phyloP scores from a whole-genome alignment of 2,797 vertebrate species.

The Otus scops region DNA sequence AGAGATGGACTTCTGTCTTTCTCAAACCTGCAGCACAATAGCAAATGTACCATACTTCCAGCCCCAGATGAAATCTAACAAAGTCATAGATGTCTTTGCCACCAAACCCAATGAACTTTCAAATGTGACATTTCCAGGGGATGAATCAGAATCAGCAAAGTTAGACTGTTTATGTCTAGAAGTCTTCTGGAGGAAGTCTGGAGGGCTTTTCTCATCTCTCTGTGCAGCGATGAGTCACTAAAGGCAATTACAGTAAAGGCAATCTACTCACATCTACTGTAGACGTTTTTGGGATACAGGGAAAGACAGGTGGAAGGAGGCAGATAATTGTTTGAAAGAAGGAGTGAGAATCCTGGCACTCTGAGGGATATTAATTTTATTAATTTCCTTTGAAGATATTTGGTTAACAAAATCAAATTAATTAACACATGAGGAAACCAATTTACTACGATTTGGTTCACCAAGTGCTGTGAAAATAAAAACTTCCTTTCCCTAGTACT shows the following conservation, averaged over 20 bases:
- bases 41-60: not conserved
- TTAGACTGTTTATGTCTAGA: not conserved
- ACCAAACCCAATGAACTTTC: conserved; percentile 24
- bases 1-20: not conserved
- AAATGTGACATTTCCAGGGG: conserved; percentile 14
- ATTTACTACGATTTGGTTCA: not conserved
- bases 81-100: not conserved
- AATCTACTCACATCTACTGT: not conserved
- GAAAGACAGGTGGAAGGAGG: not conserved
- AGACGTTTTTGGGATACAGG: not conserved
- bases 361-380: not conserved
- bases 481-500: not conserved
- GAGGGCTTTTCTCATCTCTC: not conserved
- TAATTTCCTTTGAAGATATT: conserved; percentile 1
- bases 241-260: not conserved
- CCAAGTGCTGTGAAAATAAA: not conserved
- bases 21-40: not conserved
- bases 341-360: not conserved
- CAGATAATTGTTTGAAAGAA: not conserved
- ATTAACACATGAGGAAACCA: not conserved
- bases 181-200: not conserved
- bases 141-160: not conserved
- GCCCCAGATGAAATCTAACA: not conserved
- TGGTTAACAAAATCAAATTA: conserved; percentile 6
- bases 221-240: not conserved